These are phyloP conservation scores for Drosophila antonietae DNA, from an alignment of 2,888 invertebrate species.

Conservation along the genomic window DNA sequence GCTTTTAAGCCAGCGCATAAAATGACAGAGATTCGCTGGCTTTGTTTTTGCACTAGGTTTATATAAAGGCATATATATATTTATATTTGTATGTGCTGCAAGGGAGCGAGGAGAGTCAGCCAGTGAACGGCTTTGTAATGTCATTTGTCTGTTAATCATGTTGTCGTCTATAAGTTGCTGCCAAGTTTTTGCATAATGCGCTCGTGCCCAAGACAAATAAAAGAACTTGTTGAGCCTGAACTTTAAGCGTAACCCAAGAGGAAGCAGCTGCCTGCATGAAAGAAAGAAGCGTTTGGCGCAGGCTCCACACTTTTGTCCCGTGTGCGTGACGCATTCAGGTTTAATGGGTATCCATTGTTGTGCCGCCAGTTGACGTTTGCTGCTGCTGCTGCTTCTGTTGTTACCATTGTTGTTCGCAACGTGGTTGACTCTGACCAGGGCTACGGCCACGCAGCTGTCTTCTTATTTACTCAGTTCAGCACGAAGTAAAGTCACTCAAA, in stretches of 20 bases:
- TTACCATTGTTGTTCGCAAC: conserved; percentile 22
- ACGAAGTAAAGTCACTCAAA: conserved; percentile 50
- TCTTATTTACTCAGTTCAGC: conserved; percentile 33
- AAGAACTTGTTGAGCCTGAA: conserved; percentile 68
- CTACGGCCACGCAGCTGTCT: conserved; percentile 1
- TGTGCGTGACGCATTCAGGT: conserved; percentile 70
- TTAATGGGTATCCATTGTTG: conserved; percentile 60
- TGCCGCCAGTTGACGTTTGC: conserved; percentile 22
- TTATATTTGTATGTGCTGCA: neutral
- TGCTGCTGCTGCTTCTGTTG: neutral
- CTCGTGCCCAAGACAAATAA: conserved; percentile 62
- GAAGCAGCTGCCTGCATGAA: neutral
- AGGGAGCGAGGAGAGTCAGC: conserved; percentile 39
- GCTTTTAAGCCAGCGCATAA: conserved; percentile 56
- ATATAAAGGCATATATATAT: neutral
- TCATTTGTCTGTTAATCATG: conserved; percentile 76
- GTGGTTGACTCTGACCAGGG: conserved; percentile 26
- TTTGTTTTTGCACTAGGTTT: neutral
- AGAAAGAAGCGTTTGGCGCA: conserved; percentile 1
- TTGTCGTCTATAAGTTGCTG: conserved; percentile 70
- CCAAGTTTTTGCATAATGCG: conserved; percentile 72
- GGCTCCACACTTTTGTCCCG: conserved; percentile 29
- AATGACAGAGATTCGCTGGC: conserved; percentile 1
- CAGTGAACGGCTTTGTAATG: conserved; percentile 74
- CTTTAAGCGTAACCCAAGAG: conserved; percentile 9